phyloP scores from a whole-genome alignment of 1,140 invertebrate genomes.

The Kradibia gibbosae region DNA sequence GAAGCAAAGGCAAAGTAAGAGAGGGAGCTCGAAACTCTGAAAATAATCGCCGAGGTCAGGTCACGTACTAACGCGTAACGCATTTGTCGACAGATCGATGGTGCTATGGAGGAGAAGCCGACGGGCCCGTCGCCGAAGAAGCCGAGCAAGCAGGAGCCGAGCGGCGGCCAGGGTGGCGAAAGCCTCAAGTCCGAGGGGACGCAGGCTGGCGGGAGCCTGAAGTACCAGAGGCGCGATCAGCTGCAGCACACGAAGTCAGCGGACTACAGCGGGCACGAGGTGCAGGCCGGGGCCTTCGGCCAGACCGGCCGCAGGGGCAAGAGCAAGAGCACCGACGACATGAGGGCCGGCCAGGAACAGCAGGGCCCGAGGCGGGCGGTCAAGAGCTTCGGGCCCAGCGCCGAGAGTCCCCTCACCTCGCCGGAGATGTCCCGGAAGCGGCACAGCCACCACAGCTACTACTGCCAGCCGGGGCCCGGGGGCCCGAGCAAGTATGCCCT shows the following conservation, averaged over 20 bases:
- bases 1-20: too few relatives aligned
- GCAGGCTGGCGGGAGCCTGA: conserved; percentile 83
- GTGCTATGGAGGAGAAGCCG: conserved; percentile 72
- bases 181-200: conserved; percentile 84
- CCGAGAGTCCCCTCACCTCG: conserved; percentile 89
- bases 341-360: conserved; percentile 80
- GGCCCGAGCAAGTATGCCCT: conserved; percentile 59
- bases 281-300: conserved; percentile 75
- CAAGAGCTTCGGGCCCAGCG: conserved; percentile 92
- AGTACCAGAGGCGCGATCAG: conserved; percentile 77
- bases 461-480: conserved; percentile 70
- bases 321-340: conserved; percentile 92
- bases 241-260: conserved; percentile 82
- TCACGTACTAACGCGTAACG: not conserved
- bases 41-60: too few relatives aligned
- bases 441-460: conserved; percentile 74
- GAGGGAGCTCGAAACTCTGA: too few relatives aligned
- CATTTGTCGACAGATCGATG: conserved; percentile 64
- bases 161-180: conserved; percentile 55
- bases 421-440: conserved; percentile 88
- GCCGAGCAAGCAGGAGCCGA: conserved; percentile 60
- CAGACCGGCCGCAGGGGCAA: conserved; percentile 80
- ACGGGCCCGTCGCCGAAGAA: conserved; percentile 63
- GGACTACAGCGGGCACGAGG: conserved; percentile 83
- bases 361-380: conserved; percentile 94